phyloP scores from a whole-genome alignment of 2,888 invertebrate genomes.

The Steromphala cineraria region DNA sequence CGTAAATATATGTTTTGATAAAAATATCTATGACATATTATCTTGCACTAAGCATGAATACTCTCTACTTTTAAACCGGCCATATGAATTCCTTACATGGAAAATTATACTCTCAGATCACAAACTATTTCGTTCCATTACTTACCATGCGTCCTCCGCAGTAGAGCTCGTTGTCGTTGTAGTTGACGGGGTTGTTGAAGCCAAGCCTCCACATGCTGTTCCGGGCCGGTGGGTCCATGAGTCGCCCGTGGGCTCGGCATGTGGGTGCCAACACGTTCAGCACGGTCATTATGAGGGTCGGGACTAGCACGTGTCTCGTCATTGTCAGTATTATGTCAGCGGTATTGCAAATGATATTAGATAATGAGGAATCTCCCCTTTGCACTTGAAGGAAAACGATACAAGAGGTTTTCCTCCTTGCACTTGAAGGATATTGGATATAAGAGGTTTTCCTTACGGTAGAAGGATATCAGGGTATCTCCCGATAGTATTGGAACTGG shows the following conservation, averaged over 20 bases:
- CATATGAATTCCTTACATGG: too few relatives aligned
- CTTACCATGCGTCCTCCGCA: constrained; percentile 89
- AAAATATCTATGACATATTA: too few relatives aligned
- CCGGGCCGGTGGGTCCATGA: constrained; percentile 94
- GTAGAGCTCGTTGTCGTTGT: constrained; percentile 94
- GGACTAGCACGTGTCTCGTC: background rate
- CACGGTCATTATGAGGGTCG: background rate
- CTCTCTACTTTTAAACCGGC: too few relatives aligned
- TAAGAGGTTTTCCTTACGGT: too few relatives aligned
- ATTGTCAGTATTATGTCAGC: background rate
- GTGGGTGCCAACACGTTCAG: background rate
- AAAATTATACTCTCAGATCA: too few relatives aligned
- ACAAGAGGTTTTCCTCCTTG: too few relatives aligned
- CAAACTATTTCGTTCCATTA: too few relatives aligned
- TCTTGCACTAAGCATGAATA: too few relatives aligned
- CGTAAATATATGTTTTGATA: too few relatives aligned
- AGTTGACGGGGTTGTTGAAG: constrained; percentile 93
- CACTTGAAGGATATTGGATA: too few relatives aligned
- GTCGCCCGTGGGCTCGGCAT: constrained; percentile 79
- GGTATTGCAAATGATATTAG: background rate
- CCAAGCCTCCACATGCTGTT: constrained; percentile 97
- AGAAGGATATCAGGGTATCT: too few relatives aligned
- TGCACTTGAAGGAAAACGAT: background rate
- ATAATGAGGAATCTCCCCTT: background rate
- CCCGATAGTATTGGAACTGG: too few relatives aligned